These are phyloP conservation scores for Gopherus evgoodei DNA, from an alignment of 2,113 vertebrate genomes.

Conservation along the genomic window DNA sequence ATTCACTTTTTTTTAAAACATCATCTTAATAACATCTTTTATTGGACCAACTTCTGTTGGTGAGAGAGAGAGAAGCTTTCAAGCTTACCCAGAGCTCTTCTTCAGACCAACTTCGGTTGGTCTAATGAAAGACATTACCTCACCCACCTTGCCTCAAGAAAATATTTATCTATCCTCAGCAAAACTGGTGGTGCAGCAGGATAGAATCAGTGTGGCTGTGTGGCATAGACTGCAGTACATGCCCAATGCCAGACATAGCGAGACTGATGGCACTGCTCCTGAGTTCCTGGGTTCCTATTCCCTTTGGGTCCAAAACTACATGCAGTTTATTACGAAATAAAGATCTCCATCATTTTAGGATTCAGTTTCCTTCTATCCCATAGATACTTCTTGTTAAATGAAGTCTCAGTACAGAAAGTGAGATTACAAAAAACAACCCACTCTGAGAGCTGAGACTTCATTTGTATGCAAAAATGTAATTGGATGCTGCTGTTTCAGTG, in stretches of 20 bases:
- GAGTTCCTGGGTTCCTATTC: neutral
- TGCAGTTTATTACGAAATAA: conserved; percentile 9
- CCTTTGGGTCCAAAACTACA: conserved; percentile 32
- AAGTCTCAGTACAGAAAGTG: conserved; percentile 41
- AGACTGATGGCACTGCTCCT: neutral
- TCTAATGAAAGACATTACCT: neutral
- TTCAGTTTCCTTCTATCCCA: conserved; percentile 34
- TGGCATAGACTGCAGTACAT: conserved; percentile 26
- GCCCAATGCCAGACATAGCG: neutral
- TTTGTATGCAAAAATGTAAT: neutral
- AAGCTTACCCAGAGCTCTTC: neutral
- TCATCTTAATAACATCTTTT: neutral
- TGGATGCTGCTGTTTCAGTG: neutral
- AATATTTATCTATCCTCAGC: conserved; percentile 42
- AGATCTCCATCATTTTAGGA: conserved; percentile 28
- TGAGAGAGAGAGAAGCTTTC: neutral
- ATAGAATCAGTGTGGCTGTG: conserved; percentile 17
- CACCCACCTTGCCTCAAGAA: neutral
- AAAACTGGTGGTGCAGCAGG: conserved; percentile 39
- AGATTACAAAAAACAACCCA: neutral
- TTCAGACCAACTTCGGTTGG: neutral
- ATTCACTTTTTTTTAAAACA: no score
- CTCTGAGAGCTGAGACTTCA: neutral
- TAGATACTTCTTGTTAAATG: conserved; percentile 22
- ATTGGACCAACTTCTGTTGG: neutral